Percentiles rank a stretch among this genome's conserved stretches.
phyloP scores from a whole-genome alignment of 2,888 invertebrate species.

The Lissonota sp. region DNA sequence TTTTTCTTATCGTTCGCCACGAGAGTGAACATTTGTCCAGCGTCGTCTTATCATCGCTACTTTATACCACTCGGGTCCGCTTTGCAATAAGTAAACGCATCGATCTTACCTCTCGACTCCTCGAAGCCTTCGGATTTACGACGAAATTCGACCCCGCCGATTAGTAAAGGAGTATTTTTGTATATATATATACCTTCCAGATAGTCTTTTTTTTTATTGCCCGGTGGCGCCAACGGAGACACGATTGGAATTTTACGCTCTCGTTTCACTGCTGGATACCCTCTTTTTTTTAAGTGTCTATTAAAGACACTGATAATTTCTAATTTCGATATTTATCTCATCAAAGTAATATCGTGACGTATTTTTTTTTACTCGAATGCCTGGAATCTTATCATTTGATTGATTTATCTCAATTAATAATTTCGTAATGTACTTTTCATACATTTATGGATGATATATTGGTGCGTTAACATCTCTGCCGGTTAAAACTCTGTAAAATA shows the following conservation, averaged over 20 bases:
- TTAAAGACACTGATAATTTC: background rate
- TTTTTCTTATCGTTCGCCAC: conserved; percentile 67
- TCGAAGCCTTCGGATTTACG: conserved; percentile 32
- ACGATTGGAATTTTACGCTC: conserved; percentile 40
- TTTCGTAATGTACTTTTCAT: too few relatives aligned
- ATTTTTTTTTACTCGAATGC: too few relatives aligned
- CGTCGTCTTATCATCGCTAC: conserved; percentile 74
- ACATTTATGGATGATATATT: too few relatives aligned
- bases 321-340: too few relatives aligned
- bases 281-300: background rate
- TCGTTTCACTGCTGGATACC: conserved; percentile 5
- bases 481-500: too few relatives aligned
- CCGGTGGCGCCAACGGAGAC: conserved; percentile 53
- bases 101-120: conserved; percentile 53
- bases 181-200: background rate
- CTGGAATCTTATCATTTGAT: background rate
- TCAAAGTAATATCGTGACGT: too few relatives aligned
- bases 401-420: too few relatives aligned
- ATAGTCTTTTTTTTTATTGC: conserved; percentile 33
- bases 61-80: conserved; percentile 67
- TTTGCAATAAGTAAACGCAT: conserved; percentile 71
- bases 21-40: conserved; percentile 73
- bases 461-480: too few relatives aligned
- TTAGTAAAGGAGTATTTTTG: conserved; percentile 28
- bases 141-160: conserved; percentile 49